A percentile compares a stretch with the other conserved stretches of the same genome.
Evolutionary conservation across 2,797 vertebrate genomes (phyloP).

Genomic region (Alectoris magna): DNA sequence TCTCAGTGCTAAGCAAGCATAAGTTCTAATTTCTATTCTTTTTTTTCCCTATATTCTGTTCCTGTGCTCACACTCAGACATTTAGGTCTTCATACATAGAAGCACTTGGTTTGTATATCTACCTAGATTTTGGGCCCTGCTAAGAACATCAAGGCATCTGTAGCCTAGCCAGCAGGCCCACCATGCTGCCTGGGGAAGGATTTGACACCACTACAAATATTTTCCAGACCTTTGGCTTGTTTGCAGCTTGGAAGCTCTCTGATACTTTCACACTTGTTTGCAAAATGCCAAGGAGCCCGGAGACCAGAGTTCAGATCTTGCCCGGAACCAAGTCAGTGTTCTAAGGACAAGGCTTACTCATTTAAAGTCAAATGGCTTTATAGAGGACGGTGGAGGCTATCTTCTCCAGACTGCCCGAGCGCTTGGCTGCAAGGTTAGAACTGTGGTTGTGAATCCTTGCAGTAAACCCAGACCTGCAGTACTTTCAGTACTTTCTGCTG

Average conservation of each 20-base stretch:
- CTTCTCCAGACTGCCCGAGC: neutral
- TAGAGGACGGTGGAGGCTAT: neutral
- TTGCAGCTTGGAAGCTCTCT: neutral
- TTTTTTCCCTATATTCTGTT: neutral
- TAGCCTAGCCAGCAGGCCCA: neutral
- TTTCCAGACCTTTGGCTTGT: neutral
- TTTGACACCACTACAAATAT: neutral
- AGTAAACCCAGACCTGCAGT: neutral
- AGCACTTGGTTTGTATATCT: neutral
- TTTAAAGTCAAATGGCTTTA: neutral
- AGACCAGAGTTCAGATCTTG: neutral
- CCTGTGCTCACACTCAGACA: rapidly evolving
- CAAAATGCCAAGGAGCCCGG: neutral
- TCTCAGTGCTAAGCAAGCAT: neutral
- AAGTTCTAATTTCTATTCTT: neutral
- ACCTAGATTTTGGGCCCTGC: neutral
- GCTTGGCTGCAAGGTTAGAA: neutral
- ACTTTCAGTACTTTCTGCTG: neutral
- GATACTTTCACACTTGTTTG: neutral
- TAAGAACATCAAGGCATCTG: neutral
- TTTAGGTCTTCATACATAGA: neutral
- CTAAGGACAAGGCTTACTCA: neutral
- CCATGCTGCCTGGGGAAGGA: neutral
- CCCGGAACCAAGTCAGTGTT: neutral
- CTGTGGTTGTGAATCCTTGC: neutral